Percentiles rank a stretch among this genome's conserved stretches.
Conservation (phyloP, 2,888 invertebrate genomes). For the Epistrophe eligans region DNA sequence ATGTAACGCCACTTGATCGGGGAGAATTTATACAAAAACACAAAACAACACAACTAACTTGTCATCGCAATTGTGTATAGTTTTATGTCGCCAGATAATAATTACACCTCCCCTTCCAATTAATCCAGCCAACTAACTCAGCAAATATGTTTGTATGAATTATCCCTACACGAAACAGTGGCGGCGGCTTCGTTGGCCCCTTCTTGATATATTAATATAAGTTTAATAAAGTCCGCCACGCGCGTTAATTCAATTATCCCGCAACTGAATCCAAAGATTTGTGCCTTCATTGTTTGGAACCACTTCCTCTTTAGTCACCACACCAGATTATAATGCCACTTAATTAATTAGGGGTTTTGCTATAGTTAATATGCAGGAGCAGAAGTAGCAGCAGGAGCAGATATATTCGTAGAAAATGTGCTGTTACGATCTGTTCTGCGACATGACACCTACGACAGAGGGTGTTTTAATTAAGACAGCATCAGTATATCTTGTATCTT, state of each 20-base stretch:
- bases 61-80: constrained; percentile 35
- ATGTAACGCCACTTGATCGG: constrained; percentile 71
- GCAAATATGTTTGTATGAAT: background rate
- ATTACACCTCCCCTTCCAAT: constrained; percentile 71
- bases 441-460: constrained; percentile 74
- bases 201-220: constrained; percentile 12
- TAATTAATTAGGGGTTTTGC: constrained; percentile 72
- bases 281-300: constrained; percentile 70
- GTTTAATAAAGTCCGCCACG: constrained; percentile 55
- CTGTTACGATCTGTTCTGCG: constrained; percentile 23
- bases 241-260: constrained; percentile 74
- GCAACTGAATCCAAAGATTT: constrained; percentile 69
- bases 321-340: constrained; percentile 72
- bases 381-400: constrained; percentile 8
- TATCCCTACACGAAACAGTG: constrained; percentile 1
- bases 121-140: constrained; percentile 28
- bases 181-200: constrained; percentile 28
- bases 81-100: constrained; percentile 73
- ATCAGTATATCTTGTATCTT: background rate
- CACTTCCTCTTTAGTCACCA: constrained; percentile 74
- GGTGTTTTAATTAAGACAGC: constrained; percentile 71
- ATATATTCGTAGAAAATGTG: background rate
- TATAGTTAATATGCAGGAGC: constrained; percentile 29
- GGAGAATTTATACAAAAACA: constrained; percentile 43
- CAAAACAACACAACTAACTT: constrained; percentile 11